Evolutionary conservation across 2,113 vertebrate species (phyloP).

Genomic region (Neolamprologus sp.): DNA sequence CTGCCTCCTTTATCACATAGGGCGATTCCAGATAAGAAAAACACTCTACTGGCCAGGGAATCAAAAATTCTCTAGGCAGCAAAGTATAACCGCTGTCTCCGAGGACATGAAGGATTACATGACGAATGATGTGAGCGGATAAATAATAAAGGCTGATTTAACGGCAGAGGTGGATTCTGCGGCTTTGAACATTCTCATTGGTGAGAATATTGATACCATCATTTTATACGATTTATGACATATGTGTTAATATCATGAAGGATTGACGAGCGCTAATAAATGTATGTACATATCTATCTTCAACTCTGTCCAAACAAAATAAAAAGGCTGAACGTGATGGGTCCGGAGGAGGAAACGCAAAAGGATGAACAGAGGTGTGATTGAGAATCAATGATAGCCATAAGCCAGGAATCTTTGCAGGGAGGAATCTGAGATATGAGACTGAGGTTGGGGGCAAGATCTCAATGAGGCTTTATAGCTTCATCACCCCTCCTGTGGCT

Average conservation of each 20-base stretch:
- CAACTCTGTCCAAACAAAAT: background rate
- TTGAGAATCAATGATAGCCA: background rate
- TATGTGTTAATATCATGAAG: background rate
- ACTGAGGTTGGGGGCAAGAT: background rate
- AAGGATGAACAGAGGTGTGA: background rate
- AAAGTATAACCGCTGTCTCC: background rate
- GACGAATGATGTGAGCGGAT: constrained; percentile 5
- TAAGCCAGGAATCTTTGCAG: background rate
- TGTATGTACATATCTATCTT: background rate
- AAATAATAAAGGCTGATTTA: background rate
- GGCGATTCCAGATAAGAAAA: background rate
- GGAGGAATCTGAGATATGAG: background rate
- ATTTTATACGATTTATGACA: background rate
- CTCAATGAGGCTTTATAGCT: background rate
- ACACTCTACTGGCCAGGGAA: background rate
- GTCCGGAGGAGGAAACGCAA: background rate
- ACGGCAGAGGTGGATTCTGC: background rate
- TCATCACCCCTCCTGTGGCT: background rate
- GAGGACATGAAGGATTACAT: background rate
- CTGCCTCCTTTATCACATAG: constrained; percentile 10
- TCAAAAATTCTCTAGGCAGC: background rate
- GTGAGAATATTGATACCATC: background rate
- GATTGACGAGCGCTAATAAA: background rate
- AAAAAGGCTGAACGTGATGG: background rate
- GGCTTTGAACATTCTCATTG: background rate